Evolutionary conservation across 2,888 invertebrate species (phyloP).

Genomic region (Norana najaformis): DNA sequence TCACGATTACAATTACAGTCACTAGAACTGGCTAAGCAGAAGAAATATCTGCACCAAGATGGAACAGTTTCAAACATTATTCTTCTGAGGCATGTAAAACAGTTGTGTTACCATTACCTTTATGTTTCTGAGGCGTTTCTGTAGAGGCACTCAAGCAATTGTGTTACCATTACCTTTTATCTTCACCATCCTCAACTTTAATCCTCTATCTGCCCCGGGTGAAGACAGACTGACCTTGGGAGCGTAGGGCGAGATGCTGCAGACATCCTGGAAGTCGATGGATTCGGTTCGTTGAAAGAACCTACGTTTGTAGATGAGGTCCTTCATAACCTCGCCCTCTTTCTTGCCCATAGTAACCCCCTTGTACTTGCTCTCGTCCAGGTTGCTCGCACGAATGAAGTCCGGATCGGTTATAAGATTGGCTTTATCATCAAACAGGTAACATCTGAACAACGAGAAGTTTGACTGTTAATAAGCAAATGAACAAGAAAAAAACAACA

Average conservation of each 20-base stretch:
- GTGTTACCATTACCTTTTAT: no score
- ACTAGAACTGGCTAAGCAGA: no score
- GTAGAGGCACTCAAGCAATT: no score
- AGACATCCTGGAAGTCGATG: conserved; percentile 62
- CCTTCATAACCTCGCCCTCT: conserved; percentile 64
- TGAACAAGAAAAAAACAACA: not conserved
- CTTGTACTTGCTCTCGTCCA: conserved; percentile 61
- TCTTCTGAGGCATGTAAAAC: no score
- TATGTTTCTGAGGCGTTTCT: no score
- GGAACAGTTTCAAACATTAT: no score
- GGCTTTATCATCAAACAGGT: conserved; percentile 62
- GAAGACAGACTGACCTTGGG: conserved; percentile 53
- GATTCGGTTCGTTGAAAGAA: conserved; percentile 60
- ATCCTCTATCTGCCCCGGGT: not conserved
- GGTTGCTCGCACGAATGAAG: conserved; percentile 58
- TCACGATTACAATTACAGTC: no score
- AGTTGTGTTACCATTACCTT: no score
- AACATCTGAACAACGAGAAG: conserved; percentile 55
- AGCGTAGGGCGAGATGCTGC: conserved; percentile 60
- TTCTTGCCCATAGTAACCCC: conserved; percentile 62
- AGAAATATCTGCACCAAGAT: no score
- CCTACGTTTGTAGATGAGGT: conserved; percentile 61
- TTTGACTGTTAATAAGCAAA: not conserved
- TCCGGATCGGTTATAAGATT: conserved; percentile 63
- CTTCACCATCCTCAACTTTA: no score